phyloP scores from a whole-genome alignment of 2,113 vertebrate species.

The Tachycineta bicolor region DNA sequence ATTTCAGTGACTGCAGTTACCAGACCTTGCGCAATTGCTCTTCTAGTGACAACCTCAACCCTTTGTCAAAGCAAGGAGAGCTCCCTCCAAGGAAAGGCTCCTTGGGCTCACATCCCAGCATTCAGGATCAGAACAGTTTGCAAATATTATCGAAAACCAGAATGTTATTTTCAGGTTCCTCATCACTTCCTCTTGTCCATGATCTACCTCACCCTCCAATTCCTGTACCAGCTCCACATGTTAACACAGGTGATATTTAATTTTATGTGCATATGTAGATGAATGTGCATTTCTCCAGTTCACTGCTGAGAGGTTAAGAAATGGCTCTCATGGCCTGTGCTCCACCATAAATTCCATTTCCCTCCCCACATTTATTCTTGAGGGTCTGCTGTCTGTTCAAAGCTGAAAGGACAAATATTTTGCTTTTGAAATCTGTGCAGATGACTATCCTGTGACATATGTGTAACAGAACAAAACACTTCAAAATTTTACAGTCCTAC shows the following conservation, averaged over 20 bases:
- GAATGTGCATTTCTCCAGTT: not conserved
- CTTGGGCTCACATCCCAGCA: not conserved
- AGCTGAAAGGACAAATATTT: not conserved
- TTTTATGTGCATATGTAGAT: not conserved
- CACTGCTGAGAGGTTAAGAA: not conserved
- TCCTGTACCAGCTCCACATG: not conserved
- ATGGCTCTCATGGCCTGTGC: not conserved
- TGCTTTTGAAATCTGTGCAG: not conserved
- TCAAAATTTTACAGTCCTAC: not conserved
- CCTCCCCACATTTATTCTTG: not conserved
- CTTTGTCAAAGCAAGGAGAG: not conserved
- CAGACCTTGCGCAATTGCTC: not conserved
- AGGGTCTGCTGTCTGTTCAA: not conserved
- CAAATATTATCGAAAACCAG: not conserved
- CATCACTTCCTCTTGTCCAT: not conserved
- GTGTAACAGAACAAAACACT: not conserved
- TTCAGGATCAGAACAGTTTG: not conserved
- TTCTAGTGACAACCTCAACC: not conserved
- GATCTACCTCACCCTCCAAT: not conserved
- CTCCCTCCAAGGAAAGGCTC: fast-evolving
- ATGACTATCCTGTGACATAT: fast-evolving
- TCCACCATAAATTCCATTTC: not conserved
- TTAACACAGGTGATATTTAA: not conserved
- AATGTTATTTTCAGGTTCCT: not conserved
- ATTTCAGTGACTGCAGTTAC: not conserved